Percentiles rank a stretch among this genome's conserved stretches.
phyloP scores from a whole-genome alignment of 2,797 vertebrate species.

The Amblyopsis hoosieri region DNA sequence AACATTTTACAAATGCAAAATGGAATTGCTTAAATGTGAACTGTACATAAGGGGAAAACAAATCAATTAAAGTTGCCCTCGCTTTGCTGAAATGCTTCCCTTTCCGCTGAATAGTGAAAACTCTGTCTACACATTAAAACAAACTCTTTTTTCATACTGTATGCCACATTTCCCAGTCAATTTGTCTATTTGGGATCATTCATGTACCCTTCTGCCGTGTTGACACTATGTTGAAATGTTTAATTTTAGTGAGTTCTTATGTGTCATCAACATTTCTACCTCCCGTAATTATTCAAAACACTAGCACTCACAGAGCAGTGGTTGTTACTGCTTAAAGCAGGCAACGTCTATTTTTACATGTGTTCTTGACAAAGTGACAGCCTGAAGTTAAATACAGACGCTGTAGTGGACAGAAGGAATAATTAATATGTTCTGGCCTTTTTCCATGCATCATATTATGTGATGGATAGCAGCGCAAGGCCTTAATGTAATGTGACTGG shows the following conservation, averaged over 20 bases:
- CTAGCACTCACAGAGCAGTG: no score
- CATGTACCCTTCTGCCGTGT: neutral
- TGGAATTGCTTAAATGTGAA: slow-evolving; percentile 3
- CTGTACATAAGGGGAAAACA: neutral
- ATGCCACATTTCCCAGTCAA: no score
- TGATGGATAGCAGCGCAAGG: neutral
- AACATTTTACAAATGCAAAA: slow-evolving; percentile 4
- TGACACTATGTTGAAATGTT: neutral
- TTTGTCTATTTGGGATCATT: neutral
- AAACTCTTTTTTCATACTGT: no score
- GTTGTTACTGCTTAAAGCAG: neutral
- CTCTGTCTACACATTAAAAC: no score
- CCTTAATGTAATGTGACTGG: neutral
- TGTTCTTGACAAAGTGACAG: neutral
- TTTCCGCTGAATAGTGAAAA: no score
- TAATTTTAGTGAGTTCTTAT: neutral
- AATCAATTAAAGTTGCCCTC: neutral
- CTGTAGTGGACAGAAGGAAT: slow-evolving; percentile 5
- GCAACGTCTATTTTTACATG: neutral
- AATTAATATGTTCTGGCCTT: neutral
- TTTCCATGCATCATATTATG: slow-evolving; percentile 2
- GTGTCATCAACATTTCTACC: neutral
- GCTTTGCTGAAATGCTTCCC: neutral
- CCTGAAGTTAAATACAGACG: neutral
- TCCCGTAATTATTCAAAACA: no score